These are phyloP conservation scores for Lasiurus cinereus DNA, from an alignment of 2,113 vertebrate species.

Conservation along the genomic window DNA sequence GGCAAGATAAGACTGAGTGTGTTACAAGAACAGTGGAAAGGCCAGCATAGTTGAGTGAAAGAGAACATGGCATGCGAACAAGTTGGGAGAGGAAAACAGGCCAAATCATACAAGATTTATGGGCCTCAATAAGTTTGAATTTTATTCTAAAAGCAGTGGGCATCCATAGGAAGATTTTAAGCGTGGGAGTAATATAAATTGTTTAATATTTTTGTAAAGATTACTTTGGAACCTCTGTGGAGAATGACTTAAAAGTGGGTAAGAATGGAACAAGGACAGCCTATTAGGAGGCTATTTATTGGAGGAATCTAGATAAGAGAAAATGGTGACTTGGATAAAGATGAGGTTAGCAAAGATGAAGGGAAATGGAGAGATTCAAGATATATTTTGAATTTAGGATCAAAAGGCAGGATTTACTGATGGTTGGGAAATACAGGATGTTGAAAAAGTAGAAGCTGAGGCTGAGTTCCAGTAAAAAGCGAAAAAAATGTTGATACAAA, in stretches of 20 bases:
- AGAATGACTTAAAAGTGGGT: conserved; percentile 15
- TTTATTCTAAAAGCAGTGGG: conserved; percentile 33
- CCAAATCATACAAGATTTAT: neutral
- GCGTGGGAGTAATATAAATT: neutral
- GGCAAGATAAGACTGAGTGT: neutral
- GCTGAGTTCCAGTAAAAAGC: conserved; percentile 27
- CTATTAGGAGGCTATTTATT: neutral
- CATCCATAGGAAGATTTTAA: conserved; percentile 41
- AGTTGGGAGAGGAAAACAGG: neutral
- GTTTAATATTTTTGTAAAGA: conserved; percentile 33
- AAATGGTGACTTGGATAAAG: neutral
- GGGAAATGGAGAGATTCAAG: conserved; percentile 45
- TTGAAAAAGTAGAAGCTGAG: conserved; percentile 8
- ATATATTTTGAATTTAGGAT: conserved; percentile 53
- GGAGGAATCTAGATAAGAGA: neutral
- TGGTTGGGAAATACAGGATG: neutral
- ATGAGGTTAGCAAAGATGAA: conserved; percentile 56
- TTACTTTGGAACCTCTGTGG: neutral
- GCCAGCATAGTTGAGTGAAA: neutral
- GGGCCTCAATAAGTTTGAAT: conserved; percentile 8
- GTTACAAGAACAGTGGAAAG: neutral
- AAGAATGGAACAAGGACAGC: neutral
- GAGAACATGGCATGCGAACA: neutral
- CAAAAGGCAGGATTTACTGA: conserved; percentile 28
- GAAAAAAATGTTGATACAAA: neutral